phyloP scores from a whole-genome alignment of 2,888 invertebrate species.

The Boloria selene region DNA sequence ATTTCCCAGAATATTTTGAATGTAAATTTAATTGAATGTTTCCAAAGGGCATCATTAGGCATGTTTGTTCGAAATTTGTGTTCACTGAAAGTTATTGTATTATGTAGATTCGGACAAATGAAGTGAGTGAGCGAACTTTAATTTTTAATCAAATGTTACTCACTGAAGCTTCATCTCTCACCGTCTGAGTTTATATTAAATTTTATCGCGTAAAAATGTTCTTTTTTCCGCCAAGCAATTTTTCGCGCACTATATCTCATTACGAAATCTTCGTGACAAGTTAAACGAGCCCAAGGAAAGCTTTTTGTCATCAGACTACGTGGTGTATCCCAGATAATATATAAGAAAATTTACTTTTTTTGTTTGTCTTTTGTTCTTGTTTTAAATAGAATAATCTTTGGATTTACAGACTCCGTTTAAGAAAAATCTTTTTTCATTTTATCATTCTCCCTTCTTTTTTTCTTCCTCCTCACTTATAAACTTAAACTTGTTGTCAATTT shows the following conservation, averaged over 20 bases:
- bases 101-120: slow-evolving; percentile 6
- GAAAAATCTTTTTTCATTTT: too few species aligned
- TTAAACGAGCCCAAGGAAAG: too few species aligned
- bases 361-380: too few species aligned
- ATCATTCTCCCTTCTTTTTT: too few species aligned
- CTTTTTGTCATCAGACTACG: too few species aligned
- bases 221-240: too few species aligned
- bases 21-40: slow-evolving; percentile 28
- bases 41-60: slow-evolving; percentile 24
- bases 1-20: slow-evolving; percentile 16
- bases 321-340: too few species aligned
- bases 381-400: too few species aligned
- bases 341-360: too few species aligned
- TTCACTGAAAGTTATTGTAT: slow-evolving; percentile 7
- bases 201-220: background rate
- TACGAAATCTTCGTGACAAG: background rate
- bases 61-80: slow-evolving; percentile 20
- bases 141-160: slow-evolving; percentile 9
- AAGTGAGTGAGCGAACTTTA: slow-evolving; percentile 11
- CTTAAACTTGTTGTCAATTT: too few species aligned
- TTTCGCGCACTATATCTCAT: background rate
- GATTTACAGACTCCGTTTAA: too few species aligned
- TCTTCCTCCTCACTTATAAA: too few species aligned
- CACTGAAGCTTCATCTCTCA: background rate
- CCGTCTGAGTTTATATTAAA: slow-evolving; percentile 11